Evolutionary conservation across 2,888 invertebrate species (phyloP).

Genomic region (Dasypolia templi): DNA sequence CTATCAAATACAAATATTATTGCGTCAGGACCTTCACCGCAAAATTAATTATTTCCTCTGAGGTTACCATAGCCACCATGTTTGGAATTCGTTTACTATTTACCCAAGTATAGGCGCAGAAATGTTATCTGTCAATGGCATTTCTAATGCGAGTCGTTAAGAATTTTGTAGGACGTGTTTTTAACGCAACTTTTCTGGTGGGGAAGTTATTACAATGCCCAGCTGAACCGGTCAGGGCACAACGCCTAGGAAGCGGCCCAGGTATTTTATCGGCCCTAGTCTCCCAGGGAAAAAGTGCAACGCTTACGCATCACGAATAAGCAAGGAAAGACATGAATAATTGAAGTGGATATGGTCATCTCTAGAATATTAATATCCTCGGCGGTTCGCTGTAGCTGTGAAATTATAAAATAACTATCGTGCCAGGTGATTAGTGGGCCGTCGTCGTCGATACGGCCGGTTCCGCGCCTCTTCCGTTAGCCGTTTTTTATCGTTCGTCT

Average conservation of each 20-base stretch:
- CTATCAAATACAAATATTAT: slow-evolving; percentile 64
- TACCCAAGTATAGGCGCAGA: slow-evolving; percentile 50
- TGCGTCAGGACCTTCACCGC: slow-evolving; percentile 56
- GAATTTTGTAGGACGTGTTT: slow-evolving; percentile 69
- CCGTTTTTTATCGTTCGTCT: slow-evolving; percentile 80
- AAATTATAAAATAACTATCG: slow-evolving; percentile 76
- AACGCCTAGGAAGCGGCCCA: slow-evolving; percentile 77
- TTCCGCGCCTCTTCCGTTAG: slow-evolving; percentile 85
- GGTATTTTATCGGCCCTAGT: slow-evolving; percentile 74
- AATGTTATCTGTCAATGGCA: slow-evolving; percentile 65
- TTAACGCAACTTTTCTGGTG: slow-evolving; percentile 77
- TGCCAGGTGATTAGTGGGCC: slow-evolving; percentile 77
- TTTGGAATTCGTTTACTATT: slow-evolving; percentile 64
- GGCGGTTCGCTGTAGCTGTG: slow-evolving; percentile 67
- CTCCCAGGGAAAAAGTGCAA: slow-evolving; percentile 76
- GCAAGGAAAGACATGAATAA: slow-evolving; percentile 78
- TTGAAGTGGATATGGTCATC: slow-evolving; percentile 74
- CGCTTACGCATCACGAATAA: slow-evolving; percentile 73
- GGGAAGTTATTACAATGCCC: slow-evolving; percentile 80
- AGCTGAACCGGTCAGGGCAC: slow-evolving; percentile 77
- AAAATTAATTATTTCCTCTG: slow-evolving; percentile 62
- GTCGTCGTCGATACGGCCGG: slow-evolving; percentile 76
- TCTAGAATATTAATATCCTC: slow-evolving; percentile 74
- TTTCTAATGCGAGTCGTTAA: slow-evolving; percentile 71
- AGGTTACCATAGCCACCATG: slow-evolving; percentile 39